phyloP scores from a whole-genome alignment of 2,113 vertebrate species.

The Rhodinocichla rosea region DNA sequence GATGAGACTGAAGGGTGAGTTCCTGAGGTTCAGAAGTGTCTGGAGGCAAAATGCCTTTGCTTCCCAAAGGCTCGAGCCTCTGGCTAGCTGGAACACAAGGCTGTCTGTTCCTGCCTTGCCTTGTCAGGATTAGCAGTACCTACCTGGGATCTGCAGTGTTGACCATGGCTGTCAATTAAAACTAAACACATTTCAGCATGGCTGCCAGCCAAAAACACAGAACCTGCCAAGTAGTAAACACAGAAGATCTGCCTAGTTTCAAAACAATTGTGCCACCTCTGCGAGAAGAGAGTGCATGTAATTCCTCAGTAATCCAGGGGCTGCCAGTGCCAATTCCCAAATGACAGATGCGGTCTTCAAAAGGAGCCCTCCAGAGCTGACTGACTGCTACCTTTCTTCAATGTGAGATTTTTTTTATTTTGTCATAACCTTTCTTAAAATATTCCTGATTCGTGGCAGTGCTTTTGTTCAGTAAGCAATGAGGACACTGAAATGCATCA shows the following conservation, averaged over 20 bases:
- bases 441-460: neutral
- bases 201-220: constrained; percentile 74
- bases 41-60: neutral
- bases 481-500: neutral
- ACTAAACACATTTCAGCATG: constrained; percentile 73
- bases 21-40: neutral
- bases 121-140: constrained; percentile 44
- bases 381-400: neutral
- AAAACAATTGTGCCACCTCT: constrained; percentile 61
- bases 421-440: neutral
- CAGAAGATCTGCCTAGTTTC: constrained; percentile 71
- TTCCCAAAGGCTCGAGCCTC: neutral
- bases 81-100: neutral
- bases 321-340: neutral
- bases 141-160: constrained; percentile 73
- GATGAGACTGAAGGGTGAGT: neutral
- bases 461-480: neutral
- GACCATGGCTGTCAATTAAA: constrained; percentile 73
- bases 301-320: neutral
- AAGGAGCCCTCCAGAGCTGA: neutral
- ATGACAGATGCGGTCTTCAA: neutral
- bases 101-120: constrained; percentile 18
- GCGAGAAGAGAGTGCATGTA: neutral
- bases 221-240: constrained; percentile 77
- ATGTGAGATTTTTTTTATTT: neutral